phyloP scores from a whole-genome alignment of 2,797 vertebrate genomes.

The Tiaroga cobitis region DNA sequence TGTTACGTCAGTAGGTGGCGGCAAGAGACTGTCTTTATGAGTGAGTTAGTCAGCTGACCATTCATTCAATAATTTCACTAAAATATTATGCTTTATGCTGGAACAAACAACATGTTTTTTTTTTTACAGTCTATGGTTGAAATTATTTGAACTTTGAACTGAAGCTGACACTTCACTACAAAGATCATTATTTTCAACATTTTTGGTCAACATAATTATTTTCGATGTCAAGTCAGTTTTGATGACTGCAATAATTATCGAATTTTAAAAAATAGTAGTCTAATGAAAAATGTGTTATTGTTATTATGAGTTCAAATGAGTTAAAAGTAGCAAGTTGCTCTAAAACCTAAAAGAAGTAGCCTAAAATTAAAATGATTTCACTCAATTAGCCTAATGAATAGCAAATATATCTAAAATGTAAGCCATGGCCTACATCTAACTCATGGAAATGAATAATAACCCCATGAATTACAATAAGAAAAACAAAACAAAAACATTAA shows the following conservation, averaged over 20 bases:
- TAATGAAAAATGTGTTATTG: background rate
- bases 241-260: background rate
- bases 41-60: background rate
- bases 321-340: background rate
- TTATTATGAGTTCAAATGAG: background rate
- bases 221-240: background rate
- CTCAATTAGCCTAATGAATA: background rate
- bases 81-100: background rate
- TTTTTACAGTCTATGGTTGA: background rate
- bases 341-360: background rate
- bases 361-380: background rate
- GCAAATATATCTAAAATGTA: background rate
- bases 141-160: background rate
- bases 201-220: background rate
- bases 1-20: background rate
- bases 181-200: background rate
- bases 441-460: background rate
- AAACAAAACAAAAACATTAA: background rate
- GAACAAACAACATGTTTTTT: too few species aligned
- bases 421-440: background rate
- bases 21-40: background rate
- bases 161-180: background rate
- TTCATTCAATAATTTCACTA: background rate
- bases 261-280: background rate
- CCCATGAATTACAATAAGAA: background rate